Conservation (phyloP, 2,797 vertebrate species). For the Pogoniulus pusillus region DNA sequence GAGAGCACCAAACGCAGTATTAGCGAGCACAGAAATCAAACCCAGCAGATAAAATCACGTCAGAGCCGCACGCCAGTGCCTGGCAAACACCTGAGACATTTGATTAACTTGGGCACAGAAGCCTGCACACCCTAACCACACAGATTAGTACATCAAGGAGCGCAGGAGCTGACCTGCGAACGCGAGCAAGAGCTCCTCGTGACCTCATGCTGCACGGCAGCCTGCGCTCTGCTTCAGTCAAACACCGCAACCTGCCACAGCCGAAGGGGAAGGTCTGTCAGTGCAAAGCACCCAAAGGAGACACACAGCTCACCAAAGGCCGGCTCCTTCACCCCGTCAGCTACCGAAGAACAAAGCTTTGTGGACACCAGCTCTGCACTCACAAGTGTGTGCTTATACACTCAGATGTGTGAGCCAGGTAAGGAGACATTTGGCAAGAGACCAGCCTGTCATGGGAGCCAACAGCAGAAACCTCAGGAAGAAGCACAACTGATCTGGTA, state of each 20-base stretch:
- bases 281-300: not conserved
- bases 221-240: not conserved
- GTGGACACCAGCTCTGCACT: no score
- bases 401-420: no score
- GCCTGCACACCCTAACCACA: not conserved
- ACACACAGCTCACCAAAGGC: not conserved
- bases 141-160: not conserved
- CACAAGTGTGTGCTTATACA: no score
- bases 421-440: no score
- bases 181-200: not conserved
- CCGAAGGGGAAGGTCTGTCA: not conserved
- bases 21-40: not conserved
- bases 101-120: not conserved
- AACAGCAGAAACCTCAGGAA: no score
- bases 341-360: not conserved
- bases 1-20: not conserved
- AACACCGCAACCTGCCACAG: not conserved
- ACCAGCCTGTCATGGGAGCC: no score
- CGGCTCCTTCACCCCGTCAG: not conserved
- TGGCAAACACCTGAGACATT: not conserved
- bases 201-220: not conserved
- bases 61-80: not conserved
- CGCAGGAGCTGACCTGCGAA: not conserved
- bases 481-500: no score
- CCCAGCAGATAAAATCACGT: not conserved